Evolutionary conservation across 1,140 invertebrate species (phyloP), one percentile per base, ranked within the genome.

Genomic region (Globodera ellingtonae): DNA sequence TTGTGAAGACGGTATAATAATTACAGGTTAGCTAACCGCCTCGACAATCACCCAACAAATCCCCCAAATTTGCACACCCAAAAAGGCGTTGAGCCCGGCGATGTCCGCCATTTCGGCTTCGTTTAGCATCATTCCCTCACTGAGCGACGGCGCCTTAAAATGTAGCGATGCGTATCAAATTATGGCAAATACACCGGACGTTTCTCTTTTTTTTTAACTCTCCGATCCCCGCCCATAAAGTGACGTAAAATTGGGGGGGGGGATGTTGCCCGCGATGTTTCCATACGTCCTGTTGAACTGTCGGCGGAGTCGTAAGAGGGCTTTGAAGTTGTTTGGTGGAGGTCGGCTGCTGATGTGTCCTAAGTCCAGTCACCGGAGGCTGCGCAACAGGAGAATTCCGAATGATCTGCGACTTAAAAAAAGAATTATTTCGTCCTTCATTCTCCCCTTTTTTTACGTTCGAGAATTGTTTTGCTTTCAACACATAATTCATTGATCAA

Each of bases 121-220:
- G 59, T 48, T 74, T 48, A 74, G 59, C 13, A 74, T 13, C 72
- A 74, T 74, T 50, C 72, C 72, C 15, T 74, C 72, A n/a, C 21
- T 69, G 10, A 69, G 72, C 13, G 72, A 48, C 2, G 48, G 24
- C 7, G 52, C 52, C 52, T 52, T 52, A 52, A 52, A 52, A 52
- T 74, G 72, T 62, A 24, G 35, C 0, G 35, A 0, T 35, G 35
- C 35, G n/a, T n/a, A 35, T 2, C 35, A 62, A 21, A 74, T 56
- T 48, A 21, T n/a, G 50, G 71, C 7, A n/a, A 6, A 52, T 74
- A 21, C 21, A 74, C 6, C 52, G 6, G 52, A 52, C 15, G 50
- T 10, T 74, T 47, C 13, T 62, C 62, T 56, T 1, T 10, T 24
- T 18, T 24, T 4, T 74, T 48, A 72, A 72, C 44, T 21, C 18